A percentile compares a stretch with the other conserved stretches of the same genome.
Evolutionary conservation across 35 echinoderm and acorn worm genomes (phyloP).

Genomic region (Nesometra sesokonis): DNA sequence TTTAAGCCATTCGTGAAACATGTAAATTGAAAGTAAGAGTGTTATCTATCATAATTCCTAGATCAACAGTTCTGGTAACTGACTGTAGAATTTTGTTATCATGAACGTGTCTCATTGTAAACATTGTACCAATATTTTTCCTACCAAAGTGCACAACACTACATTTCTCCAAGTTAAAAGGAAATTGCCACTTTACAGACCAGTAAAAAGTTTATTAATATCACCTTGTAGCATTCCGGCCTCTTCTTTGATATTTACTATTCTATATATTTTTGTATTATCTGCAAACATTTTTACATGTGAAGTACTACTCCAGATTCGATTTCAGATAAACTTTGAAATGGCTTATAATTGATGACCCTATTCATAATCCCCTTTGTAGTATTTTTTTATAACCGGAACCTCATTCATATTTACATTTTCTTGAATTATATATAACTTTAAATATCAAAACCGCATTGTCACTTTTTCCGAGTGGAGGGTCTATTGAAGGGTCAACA

Average conservation of each 20-base stretch:
- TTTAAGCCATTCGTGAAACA: background rate
- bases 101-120: background rate
- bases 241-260: background rate
- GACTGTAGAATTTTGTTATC: background rate
- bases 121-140: background rate
- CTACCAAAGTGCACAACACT: background rate
- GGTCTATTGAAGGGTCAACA: background rate
- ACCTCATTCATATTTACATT: no score
- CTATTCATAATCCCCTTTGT: no score
- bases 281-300: no score
- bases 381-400: no score
- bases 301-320: no score
- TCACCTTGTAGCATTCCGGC: background rate
- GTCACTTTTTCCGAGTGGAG: conserved; percentile 24
- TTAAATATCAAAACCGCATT: background rate
- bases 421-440: no score
- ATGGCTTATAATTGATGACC: no score
- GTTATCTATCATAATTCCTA: background rate
- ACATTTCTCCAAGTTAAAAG: background rate
- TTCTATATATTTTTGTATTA: background rate
- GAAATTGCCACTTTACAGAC: background rate
- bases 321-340: no score
- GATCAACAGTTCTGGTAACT: background rate
- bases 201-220: background rate
- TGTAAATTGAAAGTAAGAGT: background rate